These are phyloP conservation scores for Tamias sibiricus DNA, from an alignment of 2,113 vertebrate genomes.

Conservation along the genomic window DNA sequence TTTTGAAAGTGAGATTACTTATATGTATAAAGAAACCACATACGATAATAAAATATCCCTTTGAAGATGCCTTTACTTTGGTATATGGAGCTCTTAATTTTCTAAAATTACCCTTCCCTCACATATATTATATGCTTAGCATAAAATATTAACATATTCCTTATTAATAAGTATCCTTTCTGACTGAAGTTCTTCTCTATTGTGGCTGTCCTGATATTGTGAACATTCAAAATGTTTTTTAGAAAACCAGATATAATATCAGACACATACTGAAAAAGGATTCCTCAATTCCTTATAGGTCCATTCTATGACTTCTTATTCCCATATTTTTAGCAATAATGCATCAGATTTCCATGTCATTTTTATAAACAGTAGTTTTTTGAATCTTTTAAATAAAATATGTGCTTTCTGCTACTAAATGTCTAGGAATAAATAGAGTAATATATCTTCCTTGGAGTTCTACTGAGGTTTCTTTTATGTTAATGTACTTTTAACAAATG, in stretches of 20 bases:
- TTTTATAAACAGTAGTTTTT: constrained; percentile 46
- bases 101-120: not conserved
- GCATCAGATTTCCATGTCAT: not conserved
- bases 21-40: not conserved
- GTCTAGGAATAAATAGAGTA: constrained; percentile 47
- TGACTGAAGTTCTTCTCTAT: not conserved
- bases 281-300: not conserved
- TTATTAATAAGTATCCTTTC: not conserved
- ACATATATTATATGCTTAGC: not conserved
- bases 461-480: constrained; percentile 54
- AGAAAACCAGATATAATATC: not conserved
- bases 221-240: constrained; percentile 11
- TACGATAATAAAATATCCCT: not conserved
- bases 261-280: not conserved
- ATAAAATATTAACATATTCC: not conserved
- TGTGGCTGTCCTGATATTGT: not conserved
- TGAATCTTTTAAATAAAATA: constrained; percentile 61
- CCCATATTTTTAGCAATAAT: constrained; percentile 50
- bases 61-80: not conserved
- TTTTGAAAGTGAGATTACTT: constrained; percentile 41
- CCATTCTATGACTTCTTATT: not conserved
- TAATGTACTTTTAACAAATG: constrained; percentile 63
- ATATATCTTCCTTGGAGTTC: constrained; percentile 22
- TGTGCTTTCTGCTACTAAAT: constrained; percentile 6
- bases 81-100: not conserved